These are phyloP conservation scores for Enteromius afrohamiltoni DNA, from an alignment of 2,797 vertebrate genomes.

Conservation along the genomic window DNA sequence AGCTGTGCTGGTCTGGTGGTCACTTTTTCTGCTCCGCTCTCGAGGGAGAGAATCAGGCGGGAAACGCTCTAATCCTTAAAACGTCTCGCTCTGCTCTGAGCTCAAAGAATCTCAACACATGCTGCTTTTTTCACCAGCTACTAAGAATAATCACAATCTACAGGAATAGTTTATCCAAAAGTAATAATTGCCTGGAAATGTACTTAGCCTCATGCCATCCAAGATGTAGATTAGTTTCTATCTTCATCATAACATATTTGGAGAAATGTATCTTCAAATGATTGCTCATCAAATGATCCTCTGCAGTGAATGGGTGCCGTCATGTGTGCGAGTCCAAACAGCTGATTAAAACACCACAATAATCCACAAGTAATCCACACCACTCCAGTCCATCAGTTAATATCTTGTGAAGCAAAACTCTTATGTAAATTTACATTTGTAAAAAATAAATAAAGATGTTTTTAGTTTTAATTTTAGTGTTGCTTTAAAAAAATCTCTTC, in stretches of 20 bases:
- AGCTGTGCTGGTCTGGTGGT: conserved; percentile 79
- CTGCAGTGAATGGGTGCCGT: not conserved
- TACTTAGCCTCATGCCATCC: not conserved
- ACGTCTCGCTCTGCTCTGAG: conserved; percentile 20
- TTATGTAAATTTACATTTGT: not conserved
- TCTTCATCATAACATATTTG: not conserved
- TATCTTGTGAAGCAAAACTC: not conserved
- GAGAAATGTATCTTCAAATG: no score
- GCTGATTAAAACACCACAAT: not conserved
- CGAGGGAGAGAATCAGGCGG: conserved; percentile 42
- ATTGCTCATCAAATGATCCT: not conserved
- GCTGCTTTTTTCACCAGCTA: not conserved
- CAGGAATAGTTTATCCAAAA: not conserved
- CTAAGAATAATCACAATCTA: not conserved
- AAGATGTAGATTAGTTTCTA: not conserved
- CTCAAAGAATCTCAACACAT: conserved; percentile 4
- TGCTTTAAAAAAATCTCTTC: not conserved
- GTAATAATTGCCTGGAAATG: not conserved
- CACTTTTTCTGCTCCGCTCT: conserved; percentile 50
- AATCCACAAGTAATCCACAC: not conserved
- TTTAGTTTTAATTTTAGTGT: not conserved
- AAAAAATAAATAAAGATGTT: not conserved
- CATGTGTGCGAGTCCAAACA: not conserved
- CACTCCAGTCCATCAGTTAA: not conserved
- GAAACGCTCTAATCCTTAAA: conserved; percentile 37